Base-by-base conservation (phyloP, 2,113 vertebrate species). In the Actenoides hombroni region DNA sequence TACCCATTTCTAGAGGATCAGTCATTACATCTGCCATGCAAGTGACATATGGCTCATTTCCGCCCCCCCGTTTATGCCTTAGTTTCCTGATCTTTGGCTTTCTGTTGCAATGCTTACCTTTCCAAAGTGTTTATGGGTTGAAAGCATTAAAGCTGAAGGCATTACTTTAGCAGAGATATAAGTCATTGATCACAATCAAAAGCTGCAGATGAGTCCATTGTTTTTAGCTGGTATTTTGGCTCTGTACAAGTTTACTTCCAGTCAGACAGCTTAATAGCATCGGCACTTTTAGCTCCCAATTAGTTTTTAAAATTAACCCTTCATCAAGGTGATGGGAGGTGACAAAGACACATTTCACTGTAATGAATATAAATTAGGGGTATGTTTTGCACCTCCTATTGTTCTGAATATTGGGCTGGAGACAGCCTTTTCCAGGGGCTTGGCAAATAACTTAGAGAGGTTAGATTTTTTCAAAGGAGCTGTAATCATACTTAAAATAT, bases 221-320 rank as follows among this genome's bases (percentile, higher is more conserved):
- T 71, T 80, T 67, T 96, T 92, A 84, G 90, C 83, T 46, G 83
- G 6, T 96, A 69, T 83, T 97, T 92, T 19, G 35, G 4, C 51
- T 46, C 80, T 20, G 37, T 17, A 54, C 31, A 3, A 59, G 63
- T 71, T 79, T n/a, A 25, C 17, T 86, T 88, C 67, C 85, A 87
- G 54, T 31, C 69, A n/a, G 35, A 5, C 5, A 39, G 0, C 26
- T 78, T 44, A 65, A 11, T 65, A 87, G 28, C 21, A 24, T 8
- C 2, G 0, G 9, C 5, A 29, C 63, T 35, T 76, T 95, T 94
- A 76, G 28, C 86, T 96, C 54, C 63, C 81, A 89, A 83, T 95
- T 84, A 89, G 77, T 87, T 54, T 77, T 65, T 44, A 18, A 65
- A 94, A 71, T 79, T 69, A 87, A 91, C 91, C 61, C 83, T 92